Base-by-base conservation (phyloP, 2,797 vertebrate genomes). In the Microctenopoma steveboyesi region DNA sequence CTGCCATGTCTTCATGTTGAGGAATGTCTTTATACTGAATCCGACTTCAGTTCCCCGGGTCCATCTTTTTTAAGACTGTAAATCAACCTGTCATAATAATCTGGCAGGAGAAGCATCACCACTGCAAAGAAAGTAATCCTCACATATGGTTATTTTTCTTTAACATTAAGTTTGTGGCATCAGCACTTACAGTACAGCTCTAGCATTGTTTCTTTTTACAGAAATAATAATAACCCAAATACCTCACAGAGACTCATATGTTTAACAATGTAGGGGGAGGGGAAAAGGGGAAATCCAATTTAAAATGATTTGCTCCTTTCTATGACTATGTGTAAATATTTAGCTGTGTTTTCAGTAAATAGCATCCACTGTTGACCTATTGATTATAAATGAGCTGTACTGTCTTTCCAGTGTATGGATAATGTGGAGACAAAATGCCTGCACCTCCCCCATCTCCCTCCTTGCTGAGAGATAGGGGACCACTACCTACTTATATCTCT, bases 391-490 rank as follows among this genome's bases (percentile, higher is more conserved):
- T 84, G 11, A 72, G 60, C 56, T 54, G 1, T 59, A 37, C 30
- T 64, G 53, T 68, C 42, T 61, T 56, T 9, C 45, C 60, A 49
- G 57, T 22, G 57, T 77, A 70, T 82, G 64, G 74, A 78, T 84
- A 67, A 88, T 69, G 61, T 78, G 76, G 57, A 81, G 77, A 81
- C 75, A 82, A 82, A 85, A 75, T 79, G 62, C 57, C 69, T 67
- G 54, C 63, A 61, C 69, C 47, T 72, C 46, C 73, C 83, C 90
- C 83, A 81, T 79, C 90, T 85, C 88, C 89, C 85, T 84, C 72
- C 48, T 54, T 14, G 22, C 52, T 45, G 52, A 72, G 68, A 63
- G 60, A 55, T 25, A 53, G 56, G 64, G 51, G 50, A 71, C 63
- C 61, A 80, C 75, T 59, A 50, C 70, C 84, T 66, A 66, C 53